Conservation (phyloP, 2,888 invertebrate genomes). For the Coronaproctus castanopsis region DNA sequence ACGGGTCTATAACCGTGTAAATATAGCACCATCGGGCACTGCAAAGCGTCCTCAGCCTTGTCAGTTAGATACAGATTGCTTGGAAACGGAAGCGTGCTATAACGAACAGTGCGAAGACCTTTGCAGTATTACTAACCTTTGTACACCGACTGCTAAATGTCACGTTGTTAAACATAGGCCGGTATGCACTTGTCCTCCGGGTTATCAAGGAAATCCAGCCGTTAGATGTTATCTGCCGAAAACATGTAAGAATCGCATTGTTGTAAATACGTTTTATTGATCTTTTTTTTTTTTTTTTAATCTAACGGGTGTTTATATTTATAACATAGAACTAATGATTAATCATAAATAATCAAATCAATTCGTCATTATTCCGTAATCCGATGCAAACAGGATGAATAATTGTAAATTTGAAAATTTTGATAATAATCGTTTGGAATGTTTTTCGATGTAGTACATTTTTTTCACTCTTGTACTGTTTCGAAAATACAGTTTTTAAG, state of each 20-base stretch:
- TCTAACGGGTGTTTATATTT: background rate
- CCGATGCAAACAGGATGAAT: too few relatives aligned
- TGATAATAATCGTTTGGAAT: too few relatives aligned
- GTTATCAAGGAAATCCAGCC: constrained; percentile 62
- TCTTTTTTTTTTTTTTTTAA: too few relatives aligned
- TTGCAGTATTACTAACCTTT: constrained; percentile 28
- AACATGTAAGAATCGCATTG: constrained; percentile 52
- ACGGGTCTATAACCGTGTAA: too few relatives aligned
- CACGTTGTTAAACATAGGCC: constrained; percentile 25
- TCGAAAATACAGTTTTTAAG: too few relatives aligned
- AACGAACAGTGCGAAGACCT: constrained; percentile 41
- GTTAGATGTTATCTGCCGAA: constrained; percentile 52
- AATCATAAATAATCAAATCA: background rate
- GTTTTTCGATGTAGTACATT: too few relatives aligned
- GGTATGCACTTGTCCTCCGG: constrained; percentile 44
- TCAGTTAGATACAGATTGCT: constrained; percentile 40
- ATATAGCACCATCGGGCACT: constrained; percentile 20
- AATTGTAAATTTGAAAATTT: too few relatives aligned
- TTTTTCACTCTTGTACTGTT: too few relatives aligned
- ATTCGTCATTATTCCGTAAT: constrained; percentile 1
- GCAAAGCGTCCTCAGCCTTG: constrained; percentile 29
- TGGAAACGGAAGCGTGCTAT: constrained; percentile 39
- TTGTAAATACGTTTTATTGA: too few relatives aligned
- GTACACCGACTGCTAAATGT: constrained; percentile 26
- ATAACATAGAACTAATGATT: background rate